Evolutionary conservation across 2,797 vertebrate species (phyloP), one percentile per base, ranked within the genome.

Genomic region (Rhodeus uyekii): DNA sequence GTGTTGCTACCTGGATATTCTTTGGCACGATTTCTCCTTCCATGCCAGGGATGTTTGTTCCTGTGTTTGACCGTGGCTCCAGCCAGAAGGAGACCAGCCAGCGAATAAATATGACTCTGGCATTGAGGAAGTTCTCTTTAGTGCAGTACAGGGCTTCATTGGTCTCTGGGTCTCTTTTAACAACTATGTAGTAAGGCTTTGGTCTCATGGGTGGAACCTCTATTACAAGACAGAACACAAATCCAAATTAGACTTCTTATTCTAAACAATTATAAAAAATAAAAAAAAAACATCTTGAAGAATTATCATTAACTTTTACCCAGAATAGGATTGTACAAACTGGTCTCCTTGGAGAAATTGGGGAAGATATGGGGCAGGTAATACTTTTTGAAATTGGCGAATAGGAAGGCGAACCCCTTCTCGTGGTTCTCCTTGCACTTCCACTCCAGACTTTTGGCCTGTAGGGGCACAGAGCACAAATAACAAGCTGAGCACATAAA

Each of bases 61-160:
- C 95, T 69, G 94, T 90, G 89, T 96, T 98, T 76, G 97, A 93
- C 90, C 97, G 96, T 69, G 97, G 96, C 91, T 99, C 98, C 69
- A 99, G 94, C 98, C 98, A 99, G 93, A 99, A 99, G 91, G 97
- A 99, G 85, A 99, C 98, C 88, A 99, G 94, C 98, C 98, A 99
- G 88, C 97, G 95, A 91, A 99, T 97, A 88, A 99, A 97, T 93
- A 98, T 98, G 90, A 99, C 98, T 68, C 97, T 93, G 87, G 97
- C 97, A 88, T 98, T 97, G 84, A 99, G 96, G 91, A 98, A 98
- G 91, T 96, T 97, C 90, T 99, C 98, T 90, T 98, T 99, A 89
- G 97, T 99, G 94, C 97, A 98, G 92, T 96, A 99, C 78, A 97
- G 71, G 13, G 94, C 93, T 90, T 99, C 97, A 53, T 94, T 96